Conservation (phyloP, 92 coral and sea anemone species). For the Ricordea florida region DNA sequence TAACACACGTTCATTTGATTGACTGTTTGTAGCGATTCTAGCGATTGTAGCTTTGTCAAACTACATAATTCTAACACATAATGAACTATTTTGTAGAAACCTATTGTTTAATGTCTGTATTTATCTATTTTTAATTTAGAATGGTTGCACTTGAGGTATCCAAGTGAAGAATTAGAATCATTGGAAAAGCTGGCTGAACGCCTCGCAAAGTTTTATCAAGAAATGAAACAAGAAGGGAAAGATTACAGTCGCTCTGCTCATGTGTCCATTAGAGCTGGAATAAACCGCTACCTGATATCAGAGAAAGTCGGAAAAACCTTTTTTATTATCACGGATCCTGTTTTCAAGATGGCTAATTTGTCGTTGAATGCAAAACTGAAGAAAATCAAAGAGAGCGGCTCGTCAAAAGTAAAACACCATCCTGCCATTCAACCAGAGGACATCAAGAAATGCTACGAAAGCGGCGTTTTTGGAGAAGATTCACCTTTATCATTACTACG, state of each 20-base stretch:
- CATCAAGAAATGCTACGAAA: constrained; percentile 43
- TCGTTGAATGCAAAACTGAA: constrained; percentile 47
- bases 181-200: neutral
- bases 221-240: constrained; percentile 5
- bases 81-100: neutral
- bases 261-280: constrained; percentile 17
- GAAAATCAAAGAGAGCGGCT: constrained; percentile 31
- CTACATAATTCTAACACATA: neutral
- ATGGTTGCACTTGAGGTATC: constrained; percentile 6
- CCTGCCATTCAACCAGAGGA: constrained; percentile 29
- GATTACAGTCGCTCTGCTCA: constrained; percentile 53
- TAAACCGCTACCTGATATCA: too few relatives aligned
- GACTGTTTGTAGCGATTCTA: neutral
- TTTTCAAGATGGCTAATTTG: constrained; percentile 30
- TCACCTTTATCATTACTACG: constrained; percentile 29
- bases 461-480: constrained; percentile 36
- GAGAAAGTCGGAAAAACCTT: too few relatives aligned
- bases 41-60: neutral
- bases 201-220: constrained; percentile 60
- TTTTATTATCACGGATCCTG: constrained; percentile 25
- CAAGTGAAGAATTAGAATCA: constrained; percentile 8
- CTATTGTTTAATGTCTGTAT: neutral
- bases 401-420: constrained; percentile 20
- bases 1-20: neutral
- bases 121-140: constrained; percentile 1